Evolutionary conservation across 2,113 vertebrate species (phyloP).

Genomic region (Oxyura jamaicensis): DNA sequence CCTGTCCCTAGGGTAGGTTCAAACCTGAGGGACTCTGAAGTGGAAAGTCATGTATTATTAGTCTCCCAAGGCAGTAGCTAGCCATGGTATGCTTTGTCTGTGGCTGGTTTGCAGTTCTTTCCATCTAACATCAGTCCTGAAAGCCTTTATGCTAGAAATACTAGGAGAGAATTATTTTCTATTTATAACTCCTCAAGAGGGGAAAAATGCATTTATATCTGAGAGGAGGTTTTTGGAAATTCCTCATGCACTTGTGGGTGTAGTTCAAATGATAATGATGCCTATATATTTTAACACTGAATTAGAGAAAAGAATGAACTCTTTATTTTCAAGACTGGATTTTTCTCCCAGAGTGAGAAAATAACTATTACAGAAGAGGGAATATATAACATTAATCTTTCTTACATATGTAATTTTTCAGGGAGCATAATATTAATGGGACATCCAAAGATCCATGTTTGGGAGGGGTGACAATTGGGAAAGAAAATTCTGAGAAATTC

Average conservation of each 20-base stretch:
- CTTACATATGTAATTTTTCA: slow-evolving; percentile 48
- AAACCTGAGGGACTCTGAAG: neutral
- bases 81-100: neutral
- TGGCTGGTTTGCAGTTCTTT: neutral
- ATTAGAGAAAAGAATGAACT: neutral
- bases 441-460: neutral
- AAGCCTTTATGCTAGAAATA: slow-evolving; percentile 15
- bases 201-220: neutral
- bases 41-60: neutral
- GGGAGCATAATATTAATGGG: slow-evolving; percentile 28
- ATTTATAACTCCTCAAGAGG: slow-evolving; percentile 20
- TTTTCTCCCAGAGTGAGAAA: neutral
- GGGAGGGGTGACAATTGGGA: neutral
- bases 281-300: slow-evolving; percentile 27
- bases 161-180: neutral
- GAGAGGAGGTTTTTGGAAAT: slow-evolving; percentile 10
- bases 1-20: neutral
- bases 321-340: neutral
- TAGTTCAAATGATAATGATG: slow-evolving; percentile 38
- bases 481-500: neutral
- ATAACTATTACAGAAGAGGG: neutral
- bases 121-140: neutral
- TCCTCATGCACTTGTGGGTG: neutral
- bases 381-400: slow-evolving; percentile 44
- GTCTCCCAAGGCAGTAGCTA: neutral